Base-by-base conservation (phyloP, 2,113 vertebrate species). In the Bos javanicus region DNA sequence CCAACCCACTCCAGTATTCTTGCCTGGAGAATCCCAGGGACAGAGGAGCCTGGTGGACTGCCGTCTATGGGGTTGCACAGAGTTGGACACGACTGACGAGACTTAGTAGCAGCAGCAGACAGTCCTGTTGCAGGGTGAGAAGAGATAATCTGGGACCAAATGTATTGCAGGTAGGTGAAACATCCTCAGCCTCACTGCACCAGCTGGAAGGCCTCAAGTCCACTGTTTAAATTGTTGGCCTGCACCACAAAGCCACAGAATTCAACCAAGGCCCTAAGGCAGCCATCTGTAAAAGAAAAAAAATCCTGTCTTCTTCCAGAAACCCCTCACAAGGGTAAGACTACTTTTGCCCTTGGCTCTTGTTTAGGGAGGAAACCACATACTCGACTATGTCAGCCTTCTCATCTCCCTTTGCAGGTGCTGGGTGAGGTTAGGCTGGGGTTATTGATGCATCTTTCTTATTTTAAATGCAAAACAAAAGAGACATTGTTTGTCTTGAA, bases 401-500 rank as follows among this genome's bases (percentile, higher is more conserved):
- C 87, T 86, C 83, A 93, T 92, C 96, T 50, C 86, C 52, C 7
- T 87, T 97, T 98, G 81, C 93, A 98, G 97, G 62, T 96, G 67
- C 74, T 87, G 83, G 94, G 82, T 91, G 86, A 98, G 91, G 96
- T 97, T 84, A 96, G 56, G 96, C 95, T 28, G 12, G 30, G 25
- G 97, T 98, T 98, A 98, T 93, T 96, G 97, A 98, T 4, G 6
- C 74, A 97, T 74, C 0, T 46, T 90, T 96, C 3, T 84, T 2
- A 96, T 96, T 98, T 98, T 97, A 96, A 95, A 98, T 67, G 92
- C 81, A 96, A 97, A 97, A 94, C 90, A 96, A 97, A 97, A 86
- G 96, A 87, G 96, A 48, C 81, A 91, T 11, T 16, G 10, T 98
- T 98, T 98, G 90, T 91, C 83, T 94, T 64, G 96, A 97, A 95